phyloP scores from a whole-genome alignment of 2,113 vertebrate species.

The Geothlypis trichas region DNA sequence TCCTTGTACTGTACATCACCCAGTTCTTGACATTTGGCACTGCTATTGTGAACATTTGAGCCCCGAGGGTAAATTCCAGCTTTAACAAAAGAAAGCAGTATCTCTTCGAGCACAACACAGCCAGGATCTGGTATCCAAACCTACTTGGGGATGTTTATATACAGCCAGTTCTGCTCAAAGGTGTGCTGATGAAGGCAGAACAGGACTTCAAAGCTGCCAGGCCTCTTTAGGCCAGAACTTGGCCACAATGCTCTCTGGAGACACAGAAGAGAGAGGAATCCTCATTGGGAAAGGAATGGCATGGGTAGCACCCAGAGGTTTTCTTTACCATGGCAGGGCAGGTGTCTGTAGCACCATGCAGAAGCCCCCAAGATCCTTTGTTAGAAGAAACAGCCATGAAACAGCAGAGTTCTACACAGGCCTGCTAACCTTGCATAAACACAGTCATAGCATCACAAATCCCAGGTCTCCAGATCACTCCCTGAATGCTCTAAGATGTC shows the following conservation, averaged over 20 bases:
- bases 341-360: not conserved
- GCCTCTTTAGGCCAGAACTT: not conserved
- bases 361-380: accelerated
- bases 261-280: not conserved
- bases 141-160: not conserved
- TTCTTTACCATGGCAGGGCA: not conserved
- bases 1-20: not conserved
- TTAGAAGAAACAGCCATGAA: not conserved
- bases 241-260: not conserved
- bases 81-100: not conserved
- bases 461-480: not conserved
- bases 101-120: not conserved
- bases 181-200: not conserved
- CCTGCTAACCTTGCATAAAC: not conserved
- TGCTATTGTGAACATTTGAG: not conserved
- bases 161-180: not conserved
- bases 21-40: not conserved
- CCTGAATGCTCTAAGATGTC: not conserved
- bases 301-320: not conserved
- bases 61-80: not conserved
- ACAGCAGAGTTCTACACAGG: not conserved
- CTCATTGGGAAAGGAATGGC: not conserved
- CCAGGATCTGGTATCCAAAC: not conserved
- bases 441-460: not conserved
- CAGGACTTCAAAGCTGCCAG: not conserved